Evolutionary conservation across 1,140 invertebrate genomes (phyloP).

Genomic region (Calliopsis andreniformis): DNA sequence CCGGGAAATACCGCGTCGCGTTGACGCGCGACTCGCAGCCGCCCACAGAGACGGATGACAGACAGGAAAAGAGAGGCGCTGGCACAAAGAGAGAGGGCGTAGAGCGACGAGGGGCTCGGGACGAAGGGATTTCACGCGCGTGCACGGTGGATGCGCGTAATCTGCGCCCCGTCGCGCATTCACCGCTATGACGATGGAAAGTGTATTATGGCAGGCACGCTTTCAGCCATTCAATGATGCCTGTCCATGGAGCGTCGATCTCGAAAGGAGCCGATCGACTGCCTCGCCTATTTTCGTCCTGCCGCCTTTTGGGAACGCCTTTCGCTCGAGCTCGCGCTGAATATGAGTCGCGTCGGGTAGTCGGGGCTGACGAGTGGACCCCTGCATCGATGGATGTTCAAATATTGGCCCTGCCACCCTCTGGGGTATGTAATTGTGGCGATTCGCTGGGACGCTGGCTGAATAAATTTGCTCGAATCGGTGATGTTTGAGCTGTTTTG

Average conservation of each 20-base stretch:
- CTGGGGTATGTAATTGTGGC: no score
- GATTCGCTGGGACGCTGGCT: no score
- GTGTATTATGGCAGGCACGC: slow-evolving; percentile 50
- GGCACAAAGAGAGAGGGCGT: slow-evolving; percentile 7
- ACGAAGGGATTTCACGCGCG: slow-evolving; percentile 47
- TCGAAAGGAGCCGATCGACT: slow-evolving; percentile 2
- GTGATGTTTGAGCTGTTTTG: no score
- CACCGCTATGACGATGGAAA: slow-evolving; percentile 32
- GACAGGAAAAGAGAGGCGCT: slow-evolving; percentile 1
- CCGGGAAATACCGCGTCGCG: slow-evolving; percentile 71
- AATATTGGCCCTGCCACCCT: background rate
- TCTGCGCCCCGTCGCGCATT: slow-evolving; percentile 22
- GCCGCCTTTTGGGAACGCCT: background rate
- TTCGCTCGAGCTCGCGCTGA: background rate
- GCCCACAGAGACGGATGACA: slow-evolving; percentile 26
- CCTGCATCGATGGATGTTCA: background rate
- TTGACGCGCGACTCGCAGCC: slow-evolving; percentile 16
- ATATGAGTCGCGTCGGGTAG: background rate
- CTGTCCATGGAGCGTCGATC: slow-evolving; percentile 11
- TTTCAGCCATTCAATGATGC: slow-evolving; percentile 19
- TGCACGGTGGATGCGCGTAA: slow-evolving; percentile 46
- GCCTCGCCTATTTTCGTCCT: background rate
- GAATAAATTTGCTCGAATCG: no score
- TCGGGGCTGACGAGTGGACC: background rate
- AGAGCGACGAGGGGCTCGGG: background rate